Evolutionary conservation across 1,140 invertebrate species (phyloP).

Genomic region (Parapsyche elsis): DNA sequence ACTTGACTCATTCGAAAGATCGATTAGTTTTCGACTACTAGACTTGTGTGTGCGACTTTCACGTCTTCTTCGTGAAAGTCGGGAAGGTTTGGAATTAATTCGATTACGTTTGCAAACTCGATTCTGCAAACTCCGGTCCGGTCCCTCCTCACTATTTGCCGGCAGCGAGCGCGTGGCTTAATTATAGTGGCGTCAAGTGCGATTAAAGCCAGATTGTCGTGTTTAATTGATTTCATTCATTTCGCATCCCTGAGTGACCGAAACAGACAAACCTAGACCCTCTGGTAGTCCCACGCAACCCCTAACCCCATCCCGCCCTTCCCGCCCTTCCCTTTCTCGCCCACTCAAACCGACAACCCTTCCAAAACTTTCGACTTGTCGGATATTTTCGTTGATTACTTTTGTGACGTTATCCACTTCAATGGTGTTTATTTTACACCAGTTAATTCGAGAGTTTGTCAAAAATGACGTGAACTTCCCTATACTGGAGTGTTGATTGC

Average conservation of each 20-base stretch:
- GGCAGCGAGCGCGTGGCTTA: slow-evolving; percentile 20
- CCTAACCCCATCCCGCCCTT: neutral
- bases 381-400: too few species aligned
- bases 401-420: too few species aligned
- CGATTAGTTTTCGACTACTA: too few species aligned
- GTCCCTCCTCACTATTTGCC: slow-evolving; percentile 15
- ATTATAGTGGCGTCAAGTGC: slow-evolving; percentile 46
- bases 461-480: too few species aligned
- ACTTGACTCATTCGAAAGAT: too few species aligned
- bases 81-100: slow-evolving; percentile 2
- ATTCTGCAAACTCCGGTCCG: slow-evolving; percentile 21
- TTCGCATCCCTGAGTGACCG: slow-evolving; percentile 40
- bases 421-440: too few species aligned
- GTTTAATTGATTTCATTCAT: slow-evolving; percentile 48
- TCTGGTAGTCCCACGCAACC: neutral
- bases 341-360: too few species aligned
- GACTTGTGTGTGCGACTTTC: too few species aligned
- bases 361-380: too few species aligned
- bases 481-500: too few species aligned
- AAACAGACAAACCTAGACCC: slow-evolving; percentile 40
- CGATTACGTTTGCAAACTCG: slow-evolving; percentile 42
- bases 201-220: slow-evolving; percentile 46
- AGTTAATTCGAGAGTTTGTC: too few species aligned
- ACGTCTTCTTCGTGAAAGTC: neutral
- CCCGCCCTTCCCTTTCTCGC: neutral